Conservation (phyloP, 2,113 vertebrate genomes). For the Eira barbara region DNA sequence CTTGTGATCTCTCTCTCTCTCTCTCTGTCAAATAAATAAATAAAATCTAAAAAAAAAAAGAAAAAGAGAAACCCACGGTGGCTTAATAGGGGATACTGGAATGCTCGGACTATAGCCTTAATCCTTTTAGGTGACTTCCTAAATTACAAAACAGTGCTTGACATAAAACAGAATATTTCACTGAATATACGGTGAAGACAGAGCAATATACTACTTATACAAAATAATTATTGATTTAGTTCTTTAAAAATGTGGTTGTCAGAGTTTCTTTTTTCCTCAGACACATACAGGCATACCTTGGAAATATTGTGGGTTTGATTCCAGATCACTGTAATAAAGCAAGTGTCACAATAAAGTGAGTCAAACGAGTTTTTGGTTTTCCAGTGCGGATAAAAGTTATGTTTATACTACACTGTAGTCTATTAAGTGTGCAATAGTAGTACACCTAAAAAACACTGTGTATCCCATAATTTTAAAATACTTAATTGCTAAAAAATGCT, state of each 20-base stretch:
- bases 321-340: background rate
- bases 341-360: background rate
- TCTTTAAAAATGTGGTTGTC: slow-evolving; percentile 4
- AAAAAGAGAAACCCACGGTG: no score
- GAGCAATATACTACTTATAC: background rate
- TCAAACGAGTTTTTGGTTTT: background rate
- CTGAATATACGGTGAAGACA: background rate
- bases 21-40: no score
- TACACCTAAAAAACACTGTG: background rate
- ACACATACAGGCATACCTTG: background rate
- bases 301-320: background rate
- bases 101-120: no score
- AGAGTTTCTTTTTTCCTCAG: background rate
- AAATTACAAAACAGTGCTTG: no score
- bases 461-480: background rate
- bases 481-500: background rate
- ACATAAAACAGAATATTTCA: background rate
- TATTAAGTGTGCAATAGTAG: background rate
- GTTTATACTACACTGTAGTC: background rate
- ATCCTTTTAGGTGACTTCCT: no score
- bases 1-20: no score
- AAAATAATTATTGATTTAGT: slow-evolving; percentile 40
- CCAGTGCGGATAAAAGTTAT: background rate
- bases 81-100: no score
- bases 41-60: no score